A percentile compares a stretch with the other conserved stretches of the same genome.
phyloP scores from a whole-genome alignment of 2,797 vertebrate genomes.

The Rhinogobio ventralis region DNA sequence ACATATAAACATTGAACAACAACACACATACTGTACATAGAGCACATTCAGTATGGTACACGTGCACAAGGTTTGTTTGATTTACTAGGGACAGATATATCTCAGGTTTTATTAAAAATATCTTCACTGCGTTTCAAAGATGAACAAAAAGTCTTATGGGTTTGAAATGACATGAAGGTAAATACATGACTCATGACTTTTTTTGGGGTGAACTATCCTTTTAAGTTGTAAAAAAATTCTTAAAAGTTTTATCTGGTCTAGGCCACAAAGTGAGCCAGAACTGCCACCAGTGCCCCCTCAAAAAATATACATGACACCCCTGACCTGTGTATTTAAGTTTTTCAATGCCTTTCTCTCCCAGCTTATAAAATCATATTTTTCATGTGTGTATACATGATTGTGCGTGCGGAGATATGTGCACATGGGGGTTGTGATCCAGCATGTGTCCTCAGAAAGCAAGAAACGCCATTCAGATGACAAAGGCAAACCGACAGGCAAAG shows the following conservation, averaged over 20 bases:
- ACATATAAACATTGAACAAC: neutral
- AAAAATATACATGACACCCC: neutral
- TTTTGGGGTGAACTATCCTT: neutral
- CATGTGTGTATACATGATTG: conserved; percentile 27
- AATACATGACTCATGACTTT: neutral
- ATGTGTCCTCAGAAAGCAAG: conserved; percentile 57
- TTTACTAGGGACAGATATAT: neutral
- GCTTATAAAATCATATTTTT: neutral
- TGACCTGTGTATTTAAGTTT: conserved; percentile 2
- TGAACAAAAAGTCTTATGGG: neutral
- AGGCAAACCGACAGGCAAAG: conserved; percentile 52
- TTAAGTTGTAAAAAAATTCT: neutral
- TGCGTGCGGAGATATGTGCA: conserved; percentile 47
- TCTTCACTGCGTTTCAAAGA: neutral
- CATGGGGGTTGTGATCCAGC: conserved; percentile 33
- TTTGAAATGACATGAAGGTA: neutral
- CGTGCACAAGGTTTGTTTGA: neutral
- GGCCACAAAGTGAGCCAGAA: neutral
- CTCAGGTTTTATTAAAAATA: neutral
- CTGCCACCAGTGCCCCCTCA: neutral
- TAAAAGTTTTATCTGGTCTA: neutral
- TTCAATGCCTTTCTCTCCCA: neutral
- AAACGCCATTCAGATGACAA: conserved; percentile 65
- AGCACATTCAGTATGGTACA: neutral
- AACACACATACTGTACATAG: neutral